Evolutionary conservation across 2,888 invertebrate species (phyloP).

Genomic region (Erebia epiphron): DNA sequence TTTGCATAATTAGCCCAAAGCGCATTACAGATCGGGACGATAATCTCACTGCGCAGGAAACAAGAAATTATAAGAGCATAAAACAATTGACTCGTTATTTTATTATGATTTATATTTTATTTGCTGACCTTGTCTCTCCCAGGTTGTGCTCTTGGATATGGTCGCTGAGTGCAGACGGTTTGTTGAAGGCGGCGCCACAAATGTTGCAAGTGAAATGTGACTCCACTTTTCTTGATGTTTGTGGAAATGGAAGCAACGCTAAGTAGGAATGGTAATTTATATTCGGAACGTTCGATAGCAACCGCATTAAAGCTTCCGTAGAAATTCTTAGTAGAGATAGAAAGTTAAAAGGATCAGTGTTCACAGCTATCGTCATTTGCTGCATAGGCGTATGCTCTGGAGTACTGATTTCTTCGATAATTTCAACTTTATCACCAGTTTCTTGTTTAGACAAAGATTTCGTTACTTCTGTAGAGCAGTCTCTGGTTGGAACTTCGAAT

Average conservation of each 20-base stretch:
- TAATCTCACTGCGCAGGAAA: constrained; percentile 27
- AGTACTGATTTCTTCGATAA: constrained; percentile 42
- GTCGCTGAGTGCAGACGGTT: constrained; percentile 59
- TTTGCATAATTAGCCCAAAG: constrained; percentile 30
- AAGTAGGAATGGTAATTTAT: constrained; percentile 57
- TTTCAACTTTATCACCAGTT: constrained; percentile 11
- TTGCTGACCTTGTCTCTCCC: constrained; percentile 50
- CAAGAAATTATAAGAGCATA: constrained; percentile 25
- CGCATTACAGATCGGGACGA: constrained; percentile 23
- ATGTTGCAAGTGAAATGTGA: constrained; percentile 62
- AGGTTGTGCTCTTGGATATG: constrained; percentile 63
- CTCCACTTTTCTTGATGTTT: constrained; percentile 31
- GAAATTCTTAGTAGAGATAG: constrained; percentile 60
- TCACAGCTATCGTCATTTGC: constrained; percentile 63
- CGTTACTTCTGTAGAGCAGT: constrained; percentile 60
- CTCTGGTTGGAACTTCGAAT: constrained; percentile 61
- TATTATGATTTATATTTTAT: constrained; percentile 21
- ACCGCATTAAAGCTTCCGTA: constrained; percentile 56
- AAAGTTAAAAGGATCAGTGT: constrained; percentile 69
- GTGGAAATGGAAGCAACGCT: constrained; percentile 46
- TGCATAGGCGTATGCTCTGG: constrained; percentile 23
- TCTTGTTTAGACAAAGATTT: constrained; percentile 44
- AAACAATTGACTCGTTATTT: constrained; percentile 20
- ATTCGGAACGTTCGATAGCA: constrained; percentile 60
- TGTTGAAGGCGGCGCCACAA: constrained; percentile 61